Percentiles rank a stretch among this genome's conserved stretches.
These are phyloP conservation scores for Seriola rivoliana DNA, from an alignment of 2,113 vertebrate species.

Conservation along the genomic window DNA sequence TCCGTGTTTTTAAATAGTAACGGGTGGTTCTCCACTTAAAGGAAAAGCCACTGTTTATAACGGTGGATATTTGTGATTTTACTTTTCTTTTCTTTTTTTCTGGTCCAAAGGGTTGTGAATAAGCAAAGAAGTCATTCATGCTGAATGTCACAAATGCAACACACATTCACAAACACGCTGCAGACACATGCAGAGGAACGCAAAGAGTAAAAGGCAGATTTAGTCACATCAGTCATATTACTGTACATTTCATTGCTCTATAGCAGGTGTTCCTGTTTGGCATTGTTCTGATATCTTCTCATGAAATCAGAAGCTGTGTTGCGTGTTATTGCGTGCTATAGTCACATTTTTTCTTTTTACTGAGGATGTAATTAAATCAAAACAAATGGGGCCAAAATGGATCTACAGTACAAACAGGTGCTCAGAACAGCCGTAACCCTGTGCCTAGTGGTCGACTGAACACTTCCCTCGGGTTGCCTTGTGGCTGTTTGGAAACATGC, in stretches of 20 bases:
- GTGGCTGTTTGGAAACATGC: conserved; percentile 51
- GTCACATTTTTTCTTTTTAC: neutral
- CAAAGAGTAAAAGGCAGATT: neutral
- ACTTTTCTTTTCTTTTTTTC: conserved; percentile 27
- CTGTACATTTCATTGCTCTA: conserved; percentile 42
- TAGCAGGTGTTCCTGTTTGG: conserved; percentile 16
- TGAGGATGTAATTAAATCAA: neutral
- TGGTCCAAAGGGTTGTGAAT: conserved; percentile 46
- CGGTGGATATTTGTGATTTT: conserved; percentile 10
- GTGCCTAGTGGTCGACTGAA: conserved; percentile 64
- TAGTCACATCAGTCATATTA: neutral
- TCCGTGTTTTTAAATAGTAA: conserved; percentile 59
- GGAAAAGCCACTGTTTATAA: conserved; percentile 59
- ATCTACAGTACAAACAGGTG: conserved; percentile 53
- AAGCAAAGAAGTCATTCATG: conserved; percentile 43
- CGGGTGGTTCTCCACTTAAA: conserved; percentile 53
- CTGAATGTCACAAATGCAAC: conserved; percentile 67
- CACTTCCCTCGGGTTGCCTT: conserved; percentile 68
- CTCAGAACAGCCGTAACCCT: conserved; percentile 61
- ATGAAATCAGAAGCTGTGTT: conserved; percentile 20
- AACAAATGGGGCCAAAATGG: conserved; percentile 50
- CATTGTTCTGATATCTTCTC: conserved; percentile 34
- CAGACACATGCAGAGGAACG: neutral
- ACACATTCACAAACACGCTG: neutral
- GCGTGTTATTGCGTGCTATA: neutral